Base-by-base conservation (phyloP, 1,140 invertebrate species). In the Halyomorpha halys region DNA sequence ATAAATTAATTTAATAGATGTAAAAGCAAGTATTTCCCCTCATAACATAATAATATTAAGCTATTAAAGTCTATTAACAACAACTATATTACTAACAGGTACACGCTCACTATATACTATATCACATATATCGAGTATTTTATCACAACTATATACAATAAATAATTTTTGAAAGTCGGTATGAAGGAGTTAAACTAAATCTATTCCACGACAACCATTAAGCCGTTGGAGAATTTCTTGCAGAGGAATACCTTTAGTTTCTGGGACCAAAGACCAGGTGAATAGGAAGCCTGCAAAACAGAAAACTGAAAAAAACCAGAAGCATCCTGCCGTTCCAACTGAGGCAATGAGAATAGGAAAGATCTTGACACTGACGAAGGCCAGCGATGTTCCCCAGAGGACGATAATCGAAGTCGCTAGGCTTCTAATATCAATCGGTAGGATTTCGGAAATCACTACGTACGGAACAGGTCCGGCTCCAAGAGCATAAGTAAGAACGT, bases 241-340 rank as follows among this genome's bases (percentile, higher is more conserved):
- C 19, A 79, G 72, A 13, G 75, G 74, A 68, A 75, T 75, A 9
- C 77, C 76, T 70, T 80, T 80, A 0, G 80, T 82, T 72, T 82
- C 80, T 2, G 80, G 80, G 4, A 82, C 73, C 47, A 76, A 70
- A 64, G 75, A 73, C 47, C 82, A 83, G 18, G 53, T 62, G 71
- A 90, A 90, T 18, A 87, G 70, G 0, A 86, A 79, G 0, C 85
- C 86, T 2, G 82, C 3, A 0, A 82, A 73, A 79, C 90, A 91
- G 66, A 91, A 81, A 0, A 72, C 77, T 14, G 84, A 83, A 72
- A 92, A 95, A 66, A 93, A 80, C 82, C 86, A 93, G 76, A 95
- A 97, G 1, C 86, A 85, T 14, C 80, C 80, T 68, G 83, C 81
- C 6, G 81, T 79, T 0, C 89, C 88, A 9, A 91, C 76, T 0